Evolutionary conservation across 2,113 vertebrate species (phyloP).

Genomic region (Bothrops jararaca): DNA sequence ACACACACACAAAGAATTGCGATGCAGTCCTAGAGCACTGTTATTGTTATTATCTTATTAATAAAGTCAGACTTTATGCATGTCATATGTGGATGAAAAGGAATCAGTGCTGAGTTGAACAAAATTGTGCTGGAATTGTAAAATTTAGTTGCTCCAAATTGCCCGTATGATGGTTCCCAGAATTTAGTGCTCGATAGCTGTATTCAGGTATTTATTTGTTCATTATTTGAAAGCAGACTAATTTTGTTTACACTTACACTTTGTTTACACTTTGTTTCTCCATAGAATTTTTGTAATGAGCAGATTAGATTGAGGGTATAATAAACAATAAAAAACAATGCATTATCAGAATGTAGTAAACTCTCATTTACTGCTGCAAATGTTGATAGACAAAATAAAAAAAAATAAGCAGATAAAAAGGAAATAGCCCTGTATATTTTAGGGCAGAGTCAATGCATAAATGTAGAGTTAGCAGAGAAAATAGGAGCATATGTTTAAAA

Average conservation of each 20-base stretch:
- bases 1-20: background rate
- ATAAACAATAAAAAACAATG: background rate
- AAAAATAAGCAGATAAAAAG: background rate
- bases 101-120: background rate
- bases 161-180: background rate
- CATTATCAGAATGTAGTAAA: background rate
- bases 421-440: background rate
- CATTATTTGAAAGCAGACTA: background rate
- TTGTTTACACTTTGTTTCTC: too few species aligned
- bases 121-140: background rate
- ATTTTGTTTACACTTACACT: background rate
- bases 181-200: background rate
- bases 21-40: background rate
- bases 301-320: background rate
- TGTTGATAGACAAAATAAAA: background rate
- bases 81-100: background rate
- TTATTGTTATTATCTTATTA: background rate
- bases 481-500: background rate
- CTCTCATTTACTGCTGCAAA: background rate
- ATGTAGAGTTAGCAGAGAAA: background rate
- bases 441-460: background rate
- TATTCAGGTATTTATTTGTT: background rate
- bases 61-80: background rate
- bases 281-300: background rate
- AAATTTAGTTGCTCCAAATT: background rate